Percentiles rank a stretch among this genome's conserved stretches.
These are phyloP conservation scores for Anniella stebbinsi DNA, from an alignment of 2,797 vertebrate genomes.

Conservation along the genomic window DNA sequence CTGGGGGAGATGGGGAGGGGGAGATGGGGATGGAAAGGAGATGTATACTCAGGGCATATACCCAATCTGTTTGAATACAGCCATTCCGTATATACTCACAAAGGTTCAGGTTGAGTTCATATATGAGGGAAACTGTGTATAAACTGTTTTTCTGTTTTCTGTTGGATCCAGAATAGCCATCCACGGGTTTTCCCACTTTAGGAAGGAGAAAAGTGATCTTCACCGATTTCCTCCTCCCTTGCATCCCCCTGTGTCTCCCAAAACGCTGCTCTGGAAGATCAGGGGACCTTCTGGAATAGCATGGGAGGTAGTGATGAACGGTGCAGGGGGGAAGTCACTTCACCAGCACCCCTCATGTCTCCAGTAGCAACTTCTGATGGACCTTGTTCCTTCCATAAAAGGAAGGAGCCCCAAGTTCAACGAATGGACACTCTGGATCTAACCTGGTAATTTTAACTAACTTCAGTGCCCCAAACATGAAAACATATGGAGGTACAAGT, in stretches of 20 bases:
- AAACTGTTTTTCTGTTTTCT: too few species aligned
- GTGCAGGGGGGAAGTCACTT: neutral
- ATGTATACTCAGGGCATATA: too few species aligned
- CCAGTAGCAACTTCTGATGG: neutral
- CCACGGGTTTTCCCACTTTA: neutral
- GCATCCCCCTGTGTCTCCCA: neutral
- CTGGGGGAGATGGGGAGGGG: too few species aligned
- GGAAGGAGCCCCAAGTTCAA: neutral
- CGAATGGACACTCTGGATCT: neutral
- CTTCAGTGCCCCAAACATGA: neutral
- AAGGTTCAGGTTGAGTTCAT: too few species aligned
- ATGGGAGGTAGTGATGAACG: neutral
- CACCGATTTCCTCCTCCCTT: neutral
- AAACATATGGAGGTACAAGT: constrained; percentile 27
- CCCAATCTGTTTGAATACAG: too few species aligned
- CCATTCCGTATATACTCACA: too few species aligned
- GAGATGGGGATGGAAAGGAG: too few species aligned
- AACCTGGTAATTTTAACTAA: neutral
- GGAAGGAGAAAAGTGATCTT: neutral
- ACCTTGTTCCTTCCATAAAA: neutral
- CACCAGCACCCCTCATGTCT: too few species aligned
- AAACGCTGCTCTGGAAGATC: neutral
- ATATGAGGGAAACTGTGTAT: too few species aligned
- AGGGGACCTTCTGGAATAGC: too few species aligned
- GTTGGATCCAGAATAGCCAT: too few species aligned